Evolutionary conservation across 2,888 invertebrate species (phyloP).

Genomic region (Eugnorisma glareosa): DNA sequence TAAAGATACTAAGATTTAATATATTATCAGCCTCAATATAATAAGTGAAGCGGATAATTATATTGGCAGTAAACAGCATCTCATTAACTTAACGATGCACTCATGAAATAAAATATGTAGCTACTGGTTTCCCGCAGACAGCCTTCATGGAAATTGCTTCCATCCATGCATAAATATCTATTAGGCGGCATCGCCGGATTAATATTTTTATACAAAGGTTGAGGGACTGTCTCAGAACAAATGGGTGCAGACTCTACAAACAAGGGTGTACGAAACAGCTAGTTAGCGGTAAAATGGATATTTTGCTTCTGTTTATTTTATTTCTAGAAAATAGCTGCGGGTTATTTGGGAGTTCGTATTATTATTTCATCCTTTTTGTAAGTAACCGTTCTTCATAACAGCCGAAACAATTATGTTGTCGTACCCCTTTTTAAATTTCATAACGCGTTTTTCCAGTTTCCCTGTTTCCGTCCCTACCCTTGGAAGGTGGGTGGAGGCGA

Average conservation of each 20-base stretch:
- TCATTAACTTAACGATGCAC: slow-evolving; percentile 84
- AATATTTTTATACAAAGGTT: slow-evolving; percentile 86
- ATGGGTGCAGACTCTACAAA: slow-evolving; percentile 82
- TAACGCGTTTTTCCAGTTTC: slow-evolving; percentile 77
- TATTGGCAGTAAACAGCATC: slow-evolving; percentile 83
- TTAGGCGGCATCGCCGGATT: slow-evolving; percentile 85
- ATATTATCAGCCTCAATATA: slow-evolving; percentile 66
- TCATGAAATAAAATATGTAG: slow-evolving; percentile 72
- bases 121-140: slow-evolving; percentile 70
- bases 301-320: slow-evolving; percentile 76
- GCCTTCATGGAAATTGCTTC: slow-evolving; percentile 85
- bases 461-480: slow-evolving; percentile 69
- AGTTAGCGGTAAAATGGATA: slow-evolving; percentile 78
- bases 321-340: slow-evolving; percentile 67
- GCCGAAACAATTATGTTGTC: slow-evolving; percentile 62
- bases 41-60: slow-evolving; percentile 77
- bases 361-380: slow-evolving; percentile 61
- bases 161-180: slow-evolving; percentile 89
- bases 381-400: slow-evolving; percentile 61
- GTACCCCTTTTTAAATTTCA: slow-evolving; percentile 82
- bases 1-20: slow-evolving; percentile 58
- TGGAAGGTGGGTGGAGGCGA: slow-evolving; percentile 73
- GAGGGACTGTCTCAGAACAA: slow-evolving; percentile 80
- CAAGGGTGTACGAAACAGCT: slow-evolving; percentile 81
- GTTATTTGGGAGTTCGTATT: slow-evolving; percentile 57